phyloP scores from a whole-genome alignment of 2,113 vertebrate genomes.

The Cyphomyrus discorhynchus region DNA sequence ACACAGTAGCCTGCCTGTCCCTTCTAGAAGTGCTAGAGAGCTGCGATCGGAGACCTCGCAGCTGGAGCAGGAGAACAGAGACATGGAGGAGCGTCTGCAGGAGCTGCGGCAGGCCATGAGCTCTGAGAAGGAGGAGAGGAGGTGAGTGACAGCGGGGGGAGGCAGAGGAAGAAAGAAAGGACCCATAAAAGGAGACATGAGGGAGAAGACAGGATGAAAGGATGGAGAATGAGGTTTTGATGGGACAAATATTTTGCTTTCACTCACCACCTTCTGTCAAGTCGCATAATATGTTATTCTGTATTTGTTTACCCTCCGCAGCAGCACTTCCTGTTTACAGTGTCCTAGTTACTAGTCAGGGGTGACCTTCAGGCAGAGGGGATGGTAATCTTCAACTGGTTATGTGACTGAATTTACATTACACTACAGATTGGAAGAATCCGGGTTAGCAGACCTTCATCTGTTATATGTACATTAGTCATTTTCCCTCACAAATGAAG shows the following conservation, averaged over 20 bases:
- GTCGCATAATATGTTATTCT: neutral
- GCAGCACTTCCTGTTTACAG: neutral
- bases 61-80: slow-evolving; percentile 68
- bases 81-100: slow-evolving; percentile 72
- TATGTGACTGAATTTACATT: neutral
- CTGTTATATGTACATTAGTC: slow-evolving; percentile 21
- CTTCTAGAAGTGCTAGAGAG: slow-evolving; percentile 66
- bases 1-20: slow-evolving; percentile 20
- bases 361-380: neutral
- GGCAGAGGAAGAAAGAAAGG: neutral
- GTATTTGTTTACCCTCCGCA: neutral
- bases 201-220: neutral
- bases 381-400: neutral
- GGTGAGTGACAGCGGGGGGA: slow-evolving; percentile 57
- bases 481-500: slow-evolving; percentile 32
- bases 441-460: neutral
- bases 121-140: slow-evolving; percentile 73
- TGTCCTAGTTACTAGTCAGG: neutral
- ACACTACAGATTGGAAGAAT: neutral
- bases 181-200: neutral
- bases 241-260: neutral
- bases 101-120: slow-evolving; percentile 69
- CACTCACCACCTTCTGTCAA: neutral
- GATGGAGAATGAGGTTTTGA: neutral
- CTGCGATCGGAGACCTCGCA: slow-evolving; percentile 65